Conservation (phyloP, 1,140 invertebrate species). For the Cheumatopsyche charites region DNA sequence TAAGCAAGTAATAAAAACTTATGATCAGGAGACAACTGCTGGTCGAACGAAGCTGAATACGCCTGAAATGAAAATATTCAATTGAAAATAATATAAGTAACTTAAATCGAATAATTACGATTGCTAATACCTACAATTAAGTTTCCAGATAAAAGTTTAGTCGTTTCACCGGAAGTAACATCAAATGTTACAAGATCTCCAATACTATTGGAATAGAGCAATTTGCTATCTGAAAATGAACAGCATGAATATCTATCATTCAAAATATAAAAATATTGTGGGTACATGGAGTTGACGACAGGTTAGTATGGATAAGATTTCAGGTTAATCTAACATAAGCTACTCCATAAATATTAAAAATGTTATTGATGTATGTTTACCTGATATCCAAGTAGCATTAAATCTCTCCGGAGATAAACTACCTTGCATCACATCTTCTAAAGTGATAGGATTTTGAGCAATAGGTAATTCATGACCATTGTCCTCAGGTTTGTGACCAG, state of each 20-base stretch:
- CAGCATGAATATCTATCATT: no score
- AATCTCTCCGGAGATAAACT: slow-evolving; percentile 54
- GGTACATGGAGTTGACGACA: no score
- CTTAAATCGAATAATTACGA: not conserved
- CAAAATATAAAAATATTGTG: slow-evolving; percentile 13
- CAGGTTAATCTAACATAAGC: no score
- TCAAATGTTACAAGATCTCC: slow-evolving; percentile 50
- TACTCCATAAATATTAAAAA: slow-evolving; percentile 19
- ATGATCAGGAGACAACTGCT: slow-evolving; percentile 59
- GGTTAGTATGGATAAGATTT: no score
- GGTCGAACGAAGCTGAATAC: slow-evolving; percentile 49
- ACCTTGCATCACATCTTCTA: slow-evolving; percentile 56
- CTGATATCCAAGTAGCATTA: slow-evolving; percentile 61
- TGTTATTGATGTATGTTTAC: slow-evolving; percentile 48
- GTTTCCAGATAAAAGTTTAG: slow-evolving; percentile 33
- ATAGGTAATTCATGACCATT: slow-evolving; percentile 26
- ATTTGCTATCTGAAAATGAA: slow-evolving; percentile 55
- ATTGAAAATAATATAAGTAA: slow-evolving; percentile 50
- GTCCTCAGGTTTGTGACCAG: slow-evolving; percentile 29
- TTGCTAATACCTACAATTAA: slow-evolving; percentile 6
- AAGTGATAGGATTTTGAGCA: slow-evolving; percentile 44
- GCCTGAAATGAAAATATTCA: slow-evolving; percentile 42
- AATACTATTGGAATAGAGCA: slow-evolving; percentile 49
- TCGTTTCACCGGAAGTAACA: slow-evolving; percentile 35
- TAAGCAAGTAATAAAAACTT: slow-evolving; percentile 60